Conservation (phyloP, 2,113 vertebrate species). For the Ifrita kowaldi region DNA sequence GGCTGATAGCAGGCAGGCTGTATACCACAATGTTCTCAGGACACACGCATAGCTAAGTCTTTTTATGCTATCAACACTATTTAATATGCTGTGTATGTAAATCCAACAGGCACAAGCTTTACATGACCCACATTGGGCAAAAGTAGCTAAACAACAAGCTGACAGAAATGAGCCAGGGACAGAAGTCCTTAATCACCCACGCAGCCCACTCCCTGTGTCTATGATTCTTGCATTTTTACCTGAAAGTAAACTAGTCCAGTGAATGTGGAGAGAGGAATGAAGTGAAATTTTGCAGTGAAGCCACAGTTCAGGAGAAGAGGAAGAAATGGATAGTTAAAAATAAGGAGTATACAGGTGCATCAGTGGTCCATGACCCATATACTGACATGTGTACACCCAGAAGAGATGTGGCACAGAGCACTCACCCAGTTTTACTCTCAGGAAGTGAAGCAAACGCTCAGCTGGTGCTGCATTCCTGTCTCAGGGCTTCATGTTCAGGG, state of each 20-base stretch:
- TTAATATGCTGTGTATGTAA: background rate
- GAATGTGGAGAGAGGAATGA: background rate
- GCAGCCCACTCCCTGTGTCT: background rate
- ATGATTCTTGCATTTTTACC: background rate
- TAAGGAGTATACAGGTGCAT: background rate
- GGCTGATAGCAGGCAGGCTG: background rate
- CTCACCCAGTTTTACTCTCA: background rate
- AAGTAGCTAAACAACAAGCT: background rate
- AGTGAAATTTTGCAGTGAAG: background rate
- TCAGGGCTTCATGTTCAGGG: background rate
- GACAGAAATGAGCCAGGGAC: background rate
- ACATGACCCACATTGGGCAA: background rate
- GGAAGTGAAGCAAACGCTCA: background rate
- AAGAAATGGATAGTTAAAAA: background rate
- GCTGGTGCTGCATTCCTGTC: background rate
- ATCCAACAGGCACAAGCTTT: background rate
- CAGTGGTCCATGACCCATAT: background rate
- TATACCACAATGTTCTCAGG: background rate
- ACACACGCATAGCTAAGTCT: background rate
- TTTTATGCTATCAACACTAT: background rate
- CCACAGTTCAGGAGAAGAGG: background rate
- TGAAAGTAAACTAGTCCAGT: background rate
- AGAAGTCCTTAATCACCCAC: background rate
- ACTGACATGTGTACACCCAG: rapidly evolving
- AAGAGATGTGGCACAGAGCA: background rate